Conservation (phyloP, 2,888 invertebrate genomes). For the Proisotoma minuta region DNA sequence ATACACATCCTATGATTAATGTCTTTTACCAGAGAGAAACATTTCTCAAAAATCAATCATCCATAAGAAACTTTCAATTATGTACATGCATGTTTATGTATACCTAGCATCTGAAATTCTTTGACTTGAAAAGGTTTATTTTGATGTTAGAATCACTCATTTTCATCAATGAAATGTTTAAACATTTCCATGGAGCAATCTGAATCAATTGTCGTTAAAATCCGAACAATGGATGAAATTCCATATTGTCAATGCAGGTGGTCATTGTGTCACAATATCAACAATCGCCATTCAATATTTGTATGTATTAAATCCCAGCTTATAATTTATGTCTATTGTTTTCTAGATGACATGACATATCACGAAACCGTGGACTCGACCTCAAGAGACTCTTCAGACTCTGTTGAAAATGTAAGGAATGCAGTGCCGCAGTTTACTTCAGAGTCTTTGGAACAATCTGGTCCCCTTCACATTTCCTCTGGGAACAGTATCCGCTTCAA, state of each 20-base stretch:
- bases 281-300: neutral
- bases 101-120: too few species aligned
- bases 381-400: constrained; percentile 5
- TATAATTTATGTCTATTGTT: neutral
- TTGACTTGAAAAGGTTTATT: too few species aligned
- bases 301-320: neutral
- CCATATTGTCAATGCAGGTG: constrained; percentile 7
- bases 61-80: too few species aligned
- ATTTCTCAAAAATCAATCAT: too few species aligned
- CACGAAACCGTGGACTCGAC: too few species aligned
- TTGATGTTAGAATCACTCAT: too few species aligned
- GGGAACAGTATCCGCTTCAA: constrained; percentile 44
- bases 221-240: constrained; percentile 10
- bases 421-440: constrained; percentile 36
- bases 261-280: neutral
- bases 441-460: constrained; percentile 41
- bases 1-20: too few species aligned
- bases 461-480: constrained; percentile 43
- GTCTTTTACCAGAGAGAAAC: too few species aligned
- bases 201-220: too few species aligned
- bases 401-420: constrained; percentile 20
- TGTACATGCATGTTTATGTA: too few species aligned
- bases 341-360: constrained; percentile 21
- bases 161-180: too few species aligned
- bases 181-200: too few species aligned